These are phyloP conservation scores for Chionis minor DNA, from an alignment of 2,113 vertebrate species.

Conservation along the genomic window DNA sequence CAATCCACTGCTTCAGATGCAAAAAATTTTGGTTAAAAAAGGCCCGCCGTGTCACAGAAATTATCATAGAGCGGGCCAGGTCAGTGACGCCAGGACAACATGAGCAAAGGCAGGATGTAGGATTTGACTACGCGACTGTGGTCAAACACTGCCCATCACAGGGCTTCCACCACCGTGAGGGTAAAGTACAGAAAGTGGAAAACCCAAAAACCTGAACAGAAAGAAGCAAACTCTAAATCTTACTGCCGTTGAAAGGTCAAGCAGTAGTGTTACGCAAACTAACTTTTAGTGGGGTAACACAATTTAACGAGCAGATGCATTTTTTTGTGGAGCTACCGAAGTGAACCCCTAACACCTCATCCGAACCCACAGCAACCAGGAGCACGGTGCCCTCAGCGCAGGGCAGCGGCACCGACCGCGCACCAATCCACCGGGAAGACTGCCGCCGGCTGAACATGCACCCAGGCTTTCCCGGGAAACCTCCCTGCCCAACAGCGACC, in stretches of 20 bases:
- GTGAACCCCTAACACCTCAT: not conserved
- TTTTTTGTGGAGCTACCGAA: not conserved
- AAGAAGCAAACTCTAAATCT: not conserved
- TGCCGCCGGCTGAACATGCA: not conserved
- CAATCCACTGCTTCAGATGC: not conserved
- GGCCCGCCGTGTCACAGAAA: not conserved
- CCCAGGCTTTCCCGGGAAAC: not conserved
- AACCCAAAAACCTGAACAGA: not conserved
- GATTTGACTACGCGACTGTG: not conserved
- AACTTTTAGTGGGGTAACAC: not conserved
- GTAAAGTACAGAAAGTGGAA: not conserved
- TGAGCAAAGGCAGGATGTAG: not conserved
- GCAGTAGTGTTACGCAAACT: not conserved
- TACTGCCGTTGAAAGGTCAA: not conserved
- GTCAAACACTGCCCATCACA: not conserved
- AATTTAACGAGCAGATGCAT: not conserved
- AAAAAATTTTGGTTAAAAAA: not conserved
- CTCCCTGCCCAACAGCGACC: not conserved
- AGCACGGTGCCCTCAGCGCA: not conserved
- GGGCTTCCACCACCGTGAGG: fast-evolving
- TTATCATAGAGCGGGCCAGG: not conserved
- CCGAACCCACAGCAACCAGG: fast-evolving
- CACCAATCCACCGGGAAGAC: fast-evolving
- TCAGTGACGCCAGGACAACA: not conserved
- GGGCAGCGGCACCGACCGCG: fast-evolving